Evolutionary conservation across 2,888 invertebrate species (phyloP), one percentile per base, ranked within the genome.

Genomic region (Apamea anceps): DNA sequence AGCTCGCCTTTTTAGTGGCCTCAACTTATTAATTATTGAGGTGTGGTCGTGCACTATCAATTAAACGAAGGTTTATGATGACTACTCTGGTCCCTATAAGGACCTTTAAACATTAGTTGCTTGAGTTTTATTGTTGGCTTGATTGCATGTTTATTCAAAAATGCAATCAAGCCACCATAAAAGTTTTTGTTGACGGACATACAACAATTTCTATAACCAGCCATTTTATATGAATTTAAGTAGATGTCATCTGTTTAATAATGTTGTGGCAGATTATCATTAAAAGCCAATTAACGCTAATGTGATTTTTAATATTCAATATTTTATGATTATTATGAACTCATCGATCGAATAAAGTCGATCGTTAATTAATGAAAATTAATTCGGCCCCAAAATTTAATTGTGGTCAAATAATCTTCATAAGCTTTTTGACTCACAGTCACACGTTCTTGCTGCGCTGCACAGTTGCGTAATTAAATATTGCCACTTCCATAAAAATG

Each of bases 1-100:
- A 81, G 83, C 74, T 72, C 13, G 70, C 86, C 83, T 86, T 86
- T 79, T 86, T 86, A 71, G 84, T 73, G 15, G 60, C 7, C 74
- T 74, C 25, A 66, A 68, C 54, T 75, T 85, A 84, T 84, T 87
- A 84, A 87, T 81, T 87, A 81, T 81, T 84, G 66, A 84, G 87
- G 80, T 72, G 80, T 80, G 80, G 86, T 74, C 60, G 72, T 63
- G 60, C n/a, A 48, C 80, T 84, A 74, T 68, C 73, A 77, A 84
- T 85, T 87, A 81, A 77, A 72, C 42, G 21, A 80, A 86, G 75
- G 73, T 84, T 84, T 82, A 85, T 63, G 71, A 67, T 73, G 67
- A 48, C 79, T 70, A 8, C 57, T 74, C 67, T 42, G 28, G 37
- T 37, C 62, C 72, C 25, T 74, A 72, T 28, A 75, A 63, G 82